Conservation (phyloP, 2,113 vertebrate species). For the Apodemus speciosus region DNA sequence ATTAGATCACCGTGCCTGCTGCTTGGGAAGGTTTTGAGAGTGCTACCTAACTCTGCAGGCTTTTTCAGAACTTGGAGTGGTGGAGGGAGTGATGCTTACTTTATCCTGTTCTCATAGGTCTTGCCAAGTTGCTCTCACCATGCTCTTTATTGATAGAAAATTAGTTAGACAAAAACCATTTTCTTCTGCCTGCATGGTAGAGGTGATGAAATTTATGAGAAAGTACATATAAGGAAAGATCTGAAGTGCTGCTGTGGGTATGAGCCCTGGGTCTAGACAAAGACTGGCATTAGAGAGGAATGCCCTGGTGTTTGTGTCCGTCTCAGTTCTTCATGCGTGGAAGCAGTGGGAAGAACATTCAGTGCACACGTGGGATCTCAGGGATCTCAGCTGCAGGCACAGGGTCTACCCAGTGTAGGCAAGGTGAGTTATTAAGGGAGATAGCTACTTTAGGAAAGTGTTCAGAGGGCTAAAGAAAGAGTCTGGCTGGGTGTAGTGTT, state of each 20-base stretch:
- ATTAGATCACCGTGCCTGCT: constrained; percentile 64
- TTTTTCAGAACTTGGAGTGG: constrained; percentile 36
- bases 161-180: constrained; percentile 70
- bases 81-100: constrained; percentile 18
- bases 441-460: not conserved
- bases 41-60: constrained; percentile 41
- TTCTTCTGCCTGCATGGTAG: constrained; percentile 55
- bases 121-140: constrained; percentile 68
- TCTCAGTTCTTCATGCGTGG: constrained; percentile 10
- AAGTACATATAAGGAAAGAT: constrained; percentile 55
- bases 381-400: constrained; percentile 24
- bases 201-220: constrained; percentile 58
- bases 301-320: not conserved
- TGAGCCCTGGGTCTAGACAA: constrained; percentile 41
- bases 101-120: constrained; percentile 50
- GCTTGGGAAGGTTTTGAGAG: constrained; percentile 45
- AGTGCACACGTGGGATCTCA: not conserved
- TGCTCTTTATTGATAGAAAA: constrained; percentile 61
- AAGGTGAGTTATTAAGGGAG: constrained; percentile 32
- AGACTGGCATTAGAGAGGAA: constrained; percentile 21
- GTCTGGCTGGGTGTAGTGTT: not conserved
- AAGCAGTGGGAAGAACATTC: constrained; percentile 40
- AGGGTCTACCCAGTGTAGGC: not conserved
- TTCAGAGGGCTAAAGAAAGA: not conserved
- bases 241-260: constrained; percentile 38